phyloP scores from a whole-genome alignment of 2,888 invertebrate species.

The Acholoe squamosa region DNA sequence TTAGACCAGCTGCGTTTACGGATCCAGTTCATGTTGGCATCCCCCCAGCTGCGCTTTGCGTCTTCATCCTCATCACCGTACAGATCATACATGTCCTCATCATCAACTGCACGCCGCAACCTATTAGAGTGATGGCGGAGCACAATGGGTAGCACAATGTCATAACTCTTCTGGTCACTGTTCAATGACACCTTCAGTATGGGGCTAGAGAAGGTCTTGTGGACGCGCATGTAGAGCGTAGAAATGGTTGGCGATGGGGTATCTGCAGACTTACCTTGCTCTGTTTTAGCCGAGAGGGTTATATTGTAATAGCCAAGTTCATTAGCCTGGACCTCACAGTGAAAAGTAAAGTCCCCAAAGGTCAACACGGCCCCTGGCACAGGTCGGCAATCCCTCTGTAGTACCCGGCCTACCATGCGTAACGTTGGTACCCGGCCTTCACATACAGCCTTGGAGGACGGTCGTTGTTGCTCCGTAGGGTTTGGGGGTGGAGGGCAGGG shows the following conservation, averaged over 20 bases:
- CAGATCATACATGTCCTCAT: background rate
- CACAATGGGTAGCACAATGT: background rate
- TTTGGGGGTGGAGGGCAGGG: background rate
- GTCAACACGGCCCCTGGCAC: background rate
- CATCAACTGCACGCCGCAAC: background rate
- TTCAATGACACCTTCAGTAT: background rate
- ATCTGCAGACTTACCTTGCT: background rate
- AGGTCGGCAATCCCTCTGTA: constrained; percentile 26
- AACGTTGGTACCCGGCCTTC: background rate
- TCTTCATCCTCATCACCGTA: constrained; percentile 5
- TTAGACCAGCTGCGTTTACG: constrained; percentile 63
- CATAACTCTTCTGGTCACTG: background rate
- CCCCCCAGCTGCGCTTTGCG: constrained; percentile 63
- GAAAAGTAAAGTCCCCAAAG: constrained; percentile 24
- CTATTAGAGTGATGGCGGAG: background rate
- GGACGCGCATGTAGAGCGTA: constrained; percentile 7
- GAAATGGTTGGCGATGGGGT: background rate
- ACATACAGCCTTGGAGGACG: background rate
- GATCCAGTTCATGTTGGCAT: constrained; percentile 65
- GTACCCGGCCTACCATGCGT: background rate
- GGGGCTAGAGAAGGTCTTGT: background rate
- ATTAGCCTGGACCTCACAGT: constrained; percentile 38
- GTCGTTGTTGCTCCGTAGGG: background rate
- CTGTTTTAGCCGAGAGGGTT: background rate
- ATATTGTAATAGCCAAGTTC: constrained; percentile 52